phyloP scores from a whole-genome alignment of 1,140 invertebrate genomes.

The Platorchestia sp. region DNA sequence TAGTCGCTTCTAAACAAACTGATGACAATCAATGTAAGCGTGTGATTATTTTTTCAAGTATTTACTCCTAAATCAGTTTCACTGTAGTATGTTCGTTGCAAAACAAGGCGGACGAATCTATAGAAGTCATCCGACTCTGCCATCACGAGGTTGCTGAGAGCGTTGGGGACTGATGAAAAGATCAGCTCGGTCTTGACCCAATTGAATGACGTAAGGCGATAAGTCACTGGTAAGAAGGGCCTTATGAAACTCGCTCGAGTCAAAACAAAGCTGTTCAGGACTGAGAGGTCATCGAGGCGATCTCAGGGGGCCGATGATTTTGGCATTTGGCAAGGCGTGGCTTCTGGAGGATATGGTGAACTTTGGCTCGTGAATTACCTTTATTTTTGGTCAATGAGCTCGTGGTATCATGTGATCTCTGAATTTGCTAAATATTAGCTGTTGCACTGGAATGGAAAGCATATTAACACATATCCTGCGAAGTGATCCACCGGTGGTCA shows the following conservation, averaged over 20 bases:
- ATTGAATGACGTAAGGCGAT: constrained; percentile 11
- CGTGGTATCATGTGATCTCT: background rate
- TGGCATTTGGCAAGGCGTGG: background rate
- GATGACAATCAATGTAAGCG: too few species aligned
- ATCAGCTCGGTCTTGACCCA: constrained; percentile 20
- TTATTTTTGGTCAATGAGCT: background rate
- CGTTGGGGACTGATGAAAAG: background rate
- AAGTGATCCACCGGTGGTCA: too few species aligned
- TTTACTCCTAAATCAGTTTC: too few species aligned
- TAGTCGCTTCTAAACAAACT: too few species aligned
- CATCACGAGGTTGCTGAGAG: background rate
- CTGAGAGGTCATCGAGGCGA: background rate
- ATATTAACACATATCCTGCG: too few species aligned
- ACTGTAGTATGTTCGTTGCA: background rate
- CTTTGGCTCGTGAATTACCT: background rate
- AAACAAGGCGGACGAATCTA: background rate
- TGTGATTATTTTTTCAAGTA: too few species aligned
- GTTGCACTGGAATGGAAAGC: background rate
- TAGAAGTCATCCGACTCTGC: background rate
- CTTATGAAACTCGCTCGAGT: background rate
- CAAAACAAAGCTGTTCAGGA: background rate
- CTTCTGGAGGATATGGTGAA: background rate
- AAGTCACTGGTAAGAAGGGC: background rate
- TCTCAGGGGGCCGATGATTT: background rate
- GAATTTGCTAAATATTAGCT: background rate